phyloP scores from a whole-genome alignment of 2,797 vertebrate genomes.

The Sebastes vulpes region DNA sequence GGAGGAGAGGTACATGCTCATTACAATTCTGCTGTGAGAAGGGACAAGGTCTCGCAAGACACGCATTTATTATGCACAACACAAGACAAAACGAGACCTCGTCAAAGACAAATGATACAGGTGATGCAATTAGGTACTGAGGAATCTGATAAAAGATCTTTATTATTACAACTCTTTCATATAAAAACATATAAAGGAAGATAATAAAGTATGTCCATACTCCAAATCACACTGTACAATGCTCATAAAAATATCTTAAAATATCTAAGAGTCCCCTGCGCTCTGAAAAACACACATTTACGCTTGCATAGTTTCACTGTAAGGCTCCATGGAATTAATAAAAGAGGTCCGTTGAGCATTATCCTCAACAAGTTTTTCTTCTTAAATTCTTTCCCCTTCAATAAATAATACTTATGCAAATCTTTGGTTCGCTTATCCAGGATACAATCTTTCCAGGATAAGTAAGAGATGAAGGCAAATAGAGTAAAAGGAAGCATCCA shows the following conservation, averaged over 20 bases:
- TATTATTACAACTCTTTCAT: constrained; percentile 52
- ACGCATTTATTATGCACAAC: constrained; percentile 62
- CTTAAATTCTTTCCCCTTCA: background rate
- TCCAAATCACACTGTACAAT: constrained; percentile 30
- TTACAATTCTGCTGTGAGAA: constrained; percentile 67
- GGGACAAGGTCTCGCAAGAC: constrained; percentile 67
- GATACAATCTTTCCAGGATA: constrained; percentile 8
- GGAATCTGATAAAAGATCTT: constrained; percentile 64
- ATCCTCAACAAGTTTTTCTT: background rate
- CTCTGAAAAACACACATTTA: constrained; percentile 23
- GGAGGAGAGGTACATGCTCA: constrained; percentile 77
- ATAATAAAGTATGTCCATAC: constrained; percentile 8
- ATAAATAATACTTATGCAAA: constrained; percentile 58
- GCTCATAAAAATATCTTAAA: constrained; percentile 15
- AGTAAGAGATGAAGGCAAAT: constrained; percentile 8
- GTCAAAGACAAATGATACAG: constrained; percentile 57
- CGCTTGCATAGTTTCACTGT: constrained; percentile 7
- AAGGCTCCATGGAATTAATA: background rate
- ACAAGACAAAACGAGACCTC: constrained; percentile 38
- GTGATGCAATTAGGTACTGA: constrained; percentile 47
- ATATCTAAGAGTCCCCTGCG: background rate
- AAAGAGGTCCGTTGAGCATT: background rate
- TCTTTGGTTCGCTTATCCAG: constrained; percentile 36
- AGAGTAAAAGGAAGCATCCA: background rate
- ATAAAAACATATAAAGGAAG: constrained; percentile 57